A percentile compares a stretch with the other conserved stretches of the same genome.
Conservation (phyloP, 2,113 vertebrate species). For the Camelus dromedarius region DNA sequence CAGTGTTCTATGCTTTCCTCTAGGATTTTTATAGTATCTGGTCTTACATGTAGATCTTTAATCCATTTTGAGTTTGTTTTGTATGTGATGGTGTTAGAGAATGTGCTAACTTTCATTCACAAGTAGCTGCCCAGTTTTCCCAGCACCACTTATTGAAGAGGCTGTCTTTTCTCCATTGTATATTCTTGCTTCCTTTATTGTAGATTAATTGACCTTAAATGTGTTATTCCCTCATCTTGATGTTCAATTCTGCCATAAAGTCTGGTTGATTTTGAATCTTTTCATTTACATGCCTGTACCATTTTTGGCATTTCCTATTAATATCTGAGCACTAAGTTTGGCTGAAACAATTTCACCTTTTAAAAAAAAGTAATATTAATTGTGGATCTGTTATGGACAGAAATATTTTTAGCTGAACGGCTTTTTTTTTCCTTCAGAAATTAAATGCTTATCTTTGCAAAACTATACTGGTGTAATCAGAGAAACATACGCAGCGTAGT, state of each 20-base stretch:
- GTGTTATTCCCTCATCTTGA: not conserved
- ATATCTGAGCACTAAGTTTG: not conserved
- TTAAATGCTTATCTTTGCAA: conserved; percentile 44
- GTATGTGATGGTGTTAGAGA: not conserved
- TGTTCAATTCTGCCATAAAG: not conserved
- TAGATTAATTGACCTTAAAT: not conserved
- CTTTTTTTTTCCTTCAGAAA: not conserved
- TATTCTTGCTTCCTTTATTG: not conserved
- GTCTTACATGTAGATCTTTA: not conserved
- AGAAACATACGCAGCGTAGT: not conserved
- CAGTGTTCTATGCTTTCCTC: not conserved
- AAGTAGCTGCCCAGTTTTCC: not conserved
- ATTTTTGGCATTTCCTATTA: not conserved
- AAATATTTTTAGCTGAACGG: not conserved
- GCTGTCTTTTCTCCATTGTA: not conserved
- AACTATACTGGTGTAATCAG: not conserved
- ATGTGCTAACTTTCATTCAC: not conserved
- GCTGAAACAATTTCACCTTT: conserved; percentile 7
- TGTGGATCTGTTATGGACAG: conserved; percentile 27
- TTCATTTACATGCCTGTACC: not conserved
- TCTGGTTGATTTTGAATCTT: not conserved
- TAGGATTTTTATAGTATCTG: not conserved
- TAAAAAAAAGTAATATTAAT: conserved; percentile 10
- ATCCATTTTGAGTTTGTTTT: not conserved
- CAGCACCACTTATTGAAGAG: not conserved